phyloP scores from a whole-genome alignment of 2,113 vertebrate species.

The Ptilorrhoa leucosticta region DNA sequence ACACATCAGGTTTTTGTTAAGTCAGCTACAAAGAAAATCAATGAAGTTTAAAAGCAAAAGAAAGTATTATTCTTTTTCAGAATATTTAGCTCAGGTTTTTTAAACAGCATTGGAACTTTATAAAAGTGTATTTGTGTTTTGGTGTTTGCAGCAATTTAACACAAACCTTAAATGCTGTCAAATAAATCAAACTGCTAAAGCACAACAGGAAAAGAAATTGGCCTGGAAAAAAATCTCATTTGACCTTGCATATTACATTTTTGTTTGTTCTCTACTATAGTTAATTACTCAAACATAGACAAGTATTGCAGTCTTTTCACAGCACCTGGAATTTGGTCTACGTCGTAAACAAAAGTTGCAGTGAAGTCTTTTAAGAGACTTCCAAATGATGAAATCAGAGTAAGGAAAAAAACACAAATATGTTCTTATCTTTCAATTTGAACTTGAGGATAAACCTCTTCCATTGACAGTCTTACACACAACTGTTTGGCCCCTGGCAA shows the following conservation, averaged over 20 bases:
- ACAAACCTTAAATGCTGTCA: neutral
- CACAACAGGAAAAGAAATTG: neutral
- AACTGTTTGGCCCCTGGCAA: constrained; percentile 53
- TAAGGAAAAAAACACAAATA: constrained; percentile 11
- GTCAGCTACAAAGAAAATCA: neutral
- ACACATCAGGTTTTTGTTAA: neutral
- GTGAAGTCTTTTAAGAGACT: constrained; percentile 1
- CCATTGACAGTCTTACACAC: constrained; percentile 21
- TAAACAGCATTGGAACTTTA: neutral
- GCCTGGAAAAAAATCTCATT: neutral
- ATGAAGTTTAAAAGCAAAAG: neutral
- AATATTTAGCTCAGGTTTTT: neutral
- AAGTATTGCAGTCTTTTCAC: neutral
- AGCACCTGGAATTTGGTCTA: neutral
- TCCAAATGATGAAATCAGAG: constrained; percentile 45
- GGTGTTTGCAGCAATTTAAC: neutral
- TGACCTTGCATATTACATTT: neutral
- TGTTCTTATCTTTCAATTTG: constrained; percentile 47
- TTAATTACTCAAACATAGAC: neutral
- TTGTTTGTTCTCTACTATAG: neutral
- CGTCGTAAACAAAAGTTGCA: neutral
- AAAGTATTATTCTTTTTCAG: neutral
- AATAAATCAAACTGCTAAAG: neutral
- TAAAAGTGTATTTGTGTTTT: neutral
- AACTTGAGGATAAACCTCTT: constrained; percentile 19